Percentiles rank a stretch among this genome's conserved stretches.
Evolutionary conservation across 2,797 vertebrate species (phyloP).

Genomic region (Orientallactaga sibirica): DNA sequence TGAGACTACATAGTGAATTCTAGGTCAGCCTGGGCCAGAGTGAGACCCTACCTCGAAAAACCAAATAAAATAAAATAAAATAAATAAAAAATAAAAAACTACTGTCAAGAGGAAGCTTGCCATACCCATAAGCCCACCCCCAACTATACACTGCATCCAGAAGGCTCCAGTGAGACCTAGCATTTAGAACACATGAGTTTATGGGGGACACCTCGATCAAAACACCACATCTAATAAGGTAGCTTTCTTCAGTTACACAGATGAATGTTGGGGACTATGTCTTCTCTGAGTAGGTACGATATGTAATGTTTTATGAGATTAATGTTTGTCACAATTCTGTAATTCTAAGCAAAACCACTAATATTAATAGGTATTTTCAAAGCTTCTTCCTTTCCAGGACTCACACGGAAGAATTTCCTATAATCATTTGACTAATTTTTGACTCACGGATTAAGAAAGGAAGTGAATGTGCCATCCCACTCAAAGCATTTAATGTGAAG

Average conservation of each 20-base stretch:
- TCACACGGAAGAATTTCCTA: not conserved
- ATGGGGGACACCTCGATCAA: too few relatives aligned
- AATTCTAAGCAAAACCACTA: not conserved
- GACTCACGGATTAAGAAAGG: not conserved
- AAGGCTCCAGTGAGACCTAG: too few relatives aligned
- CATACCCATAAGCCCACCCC: not conserved
- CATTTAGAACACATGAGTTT: too few relatives aligned
- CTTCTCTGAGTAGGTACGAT: not conserved
- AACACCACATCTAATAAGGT: not conserved
- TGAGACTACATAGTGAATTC: too few relatives aligned
- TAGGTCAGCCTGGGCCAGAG: too few relatives aligned
- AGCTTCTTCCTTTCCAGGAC: not conserved
- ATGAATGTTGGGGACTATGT: not conserved
- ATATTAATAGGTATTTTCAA: not conserved
- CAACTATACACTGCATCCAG: too few relatives aligned
- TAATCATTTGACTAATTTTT: not conserved
- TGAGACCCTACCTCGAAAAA: too few relatives aligned
- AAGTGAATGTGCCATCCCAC: not conserved
- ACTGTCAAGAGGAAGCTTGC: too few relatives aligned
- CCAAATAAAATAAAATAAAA: too few relatives aligned
- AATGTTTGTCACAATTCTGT: not conserved
- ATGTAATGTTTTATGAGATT: not conserved
- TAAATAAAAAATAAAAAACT: too few relatives aligned
- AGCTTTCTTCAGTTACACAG: conserved; percentile 5
- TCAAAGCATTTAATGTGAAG: not conserved